These are phyloP conservation scores for Lypha dubia DNA, from an alignment of 2,888 invertebrate genomes.

Conservation along the genomic window DNA sequence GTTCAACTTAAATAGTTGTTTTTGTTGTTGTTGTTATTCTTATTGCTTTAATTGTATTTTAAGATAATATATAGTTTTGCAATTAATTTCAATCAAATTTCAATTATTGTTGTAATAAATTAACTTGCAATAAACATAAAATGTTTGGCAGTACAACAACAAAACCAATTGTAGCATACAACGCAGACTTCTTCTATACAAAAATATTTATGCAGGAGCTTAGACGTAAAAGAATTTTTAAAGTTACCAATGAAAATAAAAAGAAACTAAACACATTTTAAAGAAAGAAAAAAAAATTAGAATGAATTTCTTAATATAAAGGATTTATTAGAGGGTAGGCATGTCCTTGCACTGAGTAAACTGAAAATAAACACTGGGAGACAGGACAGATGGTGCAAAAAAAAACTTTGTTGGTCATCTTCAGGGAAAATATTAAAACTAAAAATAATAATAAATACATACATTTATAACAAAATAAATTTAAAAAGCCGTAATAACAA, in stretches of 20 bases:
- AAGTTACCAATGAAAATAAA: neutral
- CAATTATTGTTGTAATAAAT: constrained; percentile 74
- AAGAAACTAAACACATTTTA: neutral
- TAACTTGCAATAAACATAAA: constrained; percentile 71
- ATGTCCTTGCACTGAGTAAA: too few relatives aligned
- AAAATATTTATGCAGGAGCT: neutral
- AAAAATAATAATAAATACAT: too few relatives aligned
- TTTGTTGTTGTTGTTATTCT: constrained; percentile 21
- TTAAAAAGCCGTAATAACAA: too few relatives aligned
- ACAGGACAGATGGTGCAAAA: too few relatives aligned
- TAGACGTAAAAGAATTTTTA: neutral
- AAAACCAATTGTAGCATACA: constrained; percentile 13
- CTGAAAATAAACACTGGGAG: too few relatives aligned
- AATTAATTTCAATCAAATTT: constrained; percentile 74
- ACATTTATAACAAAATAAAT: too few relatives aligned
- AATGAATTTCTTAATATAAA: too few relatives aligned
- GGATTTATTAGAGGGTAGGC: too few relatives aligned
- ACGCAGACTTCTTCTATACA: neutral
- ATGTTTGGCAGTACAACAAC: constrained; percentile 51
- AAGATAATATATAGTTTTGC: constrained; percentile 67
- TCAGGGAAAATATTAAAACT: too few relatives aligned
- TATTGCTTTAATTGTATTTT: constrained; percentile 47
- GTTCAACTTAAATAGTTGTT: neutral
- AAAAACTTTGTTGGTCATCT: too few relatives aligned
- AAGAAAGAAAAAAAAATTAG: too few relatives aligned